Conservation (phyloP, 2,888 invertebrate species). For the Tipula helvola region DNA sequence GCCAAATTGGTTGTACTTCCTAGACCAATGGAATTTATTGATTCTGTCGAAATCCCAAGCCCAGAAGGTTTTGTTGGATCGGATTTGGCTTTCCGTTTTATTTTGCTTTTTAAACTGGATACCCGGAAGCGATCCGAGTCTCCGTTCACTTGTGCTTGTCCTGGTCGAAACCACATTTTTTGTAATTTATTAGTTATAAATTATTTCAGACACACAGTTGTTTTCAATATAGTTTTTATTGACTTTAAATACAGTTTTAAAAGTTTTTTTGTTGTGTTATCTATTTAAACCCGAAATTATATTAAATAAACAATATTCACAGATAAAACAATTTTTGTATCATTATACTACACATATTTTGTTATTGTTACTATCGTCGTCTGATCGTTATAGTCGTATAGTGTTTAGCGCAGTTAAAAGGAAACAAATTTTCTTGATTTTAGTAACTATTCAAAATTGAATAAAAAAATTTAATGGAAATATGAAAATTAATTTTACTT, state of each 20-base stretch:
- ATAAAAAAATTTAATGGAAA: background rate
- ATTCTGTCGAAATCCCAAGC: background rate
- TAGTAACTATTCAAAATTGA: background rate
- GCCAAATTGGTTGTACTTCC: background rate
- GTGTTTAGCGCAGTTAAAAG: background rate
- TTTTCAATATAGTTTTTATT: background rate
- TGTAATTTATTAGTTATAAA: background rate
- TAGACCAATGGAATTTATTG: background rate
- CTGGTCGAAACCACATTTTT: conserved; percentile 20
- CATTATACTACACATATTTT: background rate
- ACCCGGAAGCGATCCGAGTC: conserved; percentile 20
- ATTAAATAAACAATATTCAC: background rate
- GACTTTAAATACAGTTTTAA: background rate
- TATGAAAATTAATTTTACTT: background rate
- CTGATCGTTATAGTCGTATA: background rate
- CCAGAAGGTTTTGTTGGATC: background rate
- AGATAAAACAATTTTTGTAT: background rate
- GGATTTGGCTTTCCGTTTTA: background rate
- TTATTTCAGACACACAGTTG: background rate
- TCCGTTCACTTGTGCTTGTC: conserved; percentile 12
- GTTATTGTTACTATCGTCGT: background rate
- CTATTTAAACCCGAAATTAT: background rate
- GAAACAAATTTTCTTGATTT: background rate
- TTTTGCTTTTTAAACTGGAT: conserved; percentile 16
- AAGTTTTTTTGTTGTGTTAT: background rate